These are phyloP conservation scores for Hirudinaria manillensis DNA, from an alignment of 2,888 invertebrate genomes.

Conservation along the genomic window DNA sequence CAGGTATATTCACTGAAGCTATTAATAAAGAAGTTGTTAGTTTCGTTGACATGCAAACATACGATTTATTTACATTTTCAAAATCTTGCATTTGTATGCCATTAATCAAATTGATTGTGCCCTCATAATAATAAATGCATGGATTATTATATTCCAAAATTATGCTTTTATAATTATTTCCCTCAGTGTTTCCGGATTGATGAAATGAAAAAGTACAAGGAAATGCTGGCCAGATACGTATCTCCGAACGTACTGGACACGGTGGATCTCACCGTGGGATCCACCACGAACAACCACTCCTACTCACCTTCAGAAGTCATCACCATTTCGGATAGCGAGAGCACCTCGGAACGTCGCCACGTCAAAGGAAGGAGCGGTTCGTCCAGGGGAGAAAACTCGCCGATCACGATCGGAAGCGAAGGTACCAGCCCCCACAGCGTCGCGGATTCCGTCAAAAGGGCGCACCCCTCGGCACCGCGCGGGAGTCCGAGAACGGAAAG, in stretches of 20 bases:
- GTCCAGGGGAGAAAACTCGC: neutral
- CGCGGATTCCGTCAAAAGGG: neutral
- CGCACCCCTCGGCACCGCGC: neutral
- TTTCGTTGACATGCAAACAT: too few relatives aligned
- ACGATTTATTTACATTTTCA: too few relatives aligned
- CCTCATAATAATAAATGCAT: too few relatives aligned
- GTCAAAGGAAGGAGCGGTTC: neutral
- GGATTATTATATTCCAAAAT: too few relatives aligned
- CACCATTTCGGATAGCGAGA: too few relatives aligned
- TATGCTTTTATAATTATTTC: too few relatives aligned
- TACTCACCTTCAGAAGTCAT: neutral
- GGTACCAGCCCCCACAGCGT: neutral
- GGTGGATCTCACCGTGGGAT: neutral
- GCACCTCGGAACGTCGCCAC: too few relatives aligned
- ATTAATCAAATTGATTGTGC: too few relatives aligned
- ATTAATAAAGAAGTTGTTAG: neutral
- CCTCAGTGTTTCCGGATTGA: conserved; percentile 16
- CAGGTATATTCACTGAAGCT: neutral
- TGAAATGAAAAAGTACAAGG: conserved; percentile 24
- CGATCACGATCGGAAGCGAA: too few relatives aligned
- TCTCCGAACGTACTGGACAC: neutral
- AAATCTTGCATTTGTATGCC: too few relatives aligned
- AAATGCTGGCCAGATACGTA: conserved; percentile 10
- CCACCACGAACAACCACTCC: neutral
- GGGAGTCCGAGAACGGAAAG: neutral